phyloP scores from a whole-genome alignment of 2,797 vertebrate species.

The Xyrichtys novacula region DNA sequence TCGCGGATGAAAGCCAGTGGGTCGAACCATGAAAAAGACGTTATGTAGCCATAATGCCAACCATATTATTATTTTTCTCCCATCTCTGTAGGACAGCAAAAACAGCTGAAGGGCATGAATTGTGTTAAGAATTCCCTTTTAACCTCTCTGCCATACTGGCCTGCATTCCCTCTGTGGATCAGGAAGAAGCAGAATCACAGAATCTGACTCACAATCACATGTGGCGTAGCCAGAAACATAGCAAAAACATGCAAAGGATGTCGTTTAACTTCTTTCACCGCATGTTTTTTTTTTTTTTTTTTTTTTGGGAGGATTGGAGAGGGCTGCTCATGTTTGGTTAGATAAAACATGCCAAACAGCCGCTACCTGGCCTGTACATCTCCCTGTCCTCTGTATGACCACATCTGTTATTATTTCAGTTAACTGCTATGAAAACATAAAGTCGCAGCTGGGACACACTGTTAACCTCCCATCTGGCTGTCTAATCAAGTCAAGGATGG shows the following conservation, averaged over 20 bases:
- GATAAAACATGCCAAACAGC: too few species aligned
- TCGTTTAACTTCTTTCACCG: background rate
- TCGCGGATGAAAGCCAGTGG: conserved; percentile 52
- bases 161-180: conserved; percentile 45
- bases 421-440: conserved; percentile 39
- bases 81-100: conserved; percentile 60
- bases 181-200: conserved; percentile 46
- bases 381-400: conserved; percentile 24
- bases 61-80: conserved; percentile 65
- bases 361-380: too few species aligned
- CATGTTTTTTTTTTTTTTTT: background rate
- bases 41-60: conserved; percentile 67
- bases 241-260: background rate
- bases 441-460: conserved; percentile 32
- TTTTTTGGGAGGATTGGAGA: too few species aligned
- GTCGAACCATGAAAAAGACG: conserved; percentile 56
- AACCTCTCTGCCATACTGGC: conserved; percentile 56
- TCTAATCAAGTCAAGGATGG: conserved; percentile 48
- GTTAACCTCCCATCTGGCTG: conserved; percentile 52
- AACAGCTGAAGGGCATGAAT: conserved; percentile 75
- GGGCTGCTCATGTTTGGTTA: too few species aligned
- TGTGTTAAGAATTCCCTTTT: conserved; percentile 77
- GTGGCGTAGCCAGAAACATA: conserved; percentile 22
- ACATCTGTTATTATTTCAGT: conserved; percentile 40
- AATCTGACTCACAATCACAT: conserved; percentile 48